Conservation (phyloP, 2,888 invertebrate genomes). For the Galeopsomyia nigrocyanea region DNA sequence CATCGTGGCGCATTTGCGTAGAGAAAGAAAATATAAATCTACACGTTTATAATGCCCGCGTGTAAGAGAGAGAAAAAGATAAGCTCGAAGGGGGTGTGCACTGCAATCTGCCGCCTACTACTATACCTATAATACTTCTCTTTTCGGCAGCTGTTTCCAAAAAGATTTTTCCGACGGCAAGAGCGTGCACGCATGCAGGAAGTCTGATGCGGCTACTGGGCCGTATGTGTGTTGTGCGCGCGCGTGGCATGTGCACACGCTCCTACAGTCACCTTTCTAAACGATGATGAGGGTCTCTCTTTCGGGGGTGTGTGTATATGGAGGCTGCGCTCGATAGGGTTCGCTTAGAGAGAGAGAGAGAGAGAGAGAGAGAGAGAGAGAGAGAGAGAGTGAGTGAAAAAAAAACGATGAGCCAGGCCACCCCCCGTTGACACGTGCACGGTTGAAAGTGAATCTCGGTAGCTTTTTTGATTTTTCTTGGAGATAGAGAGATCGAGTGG, state of each 20-base stretch:
- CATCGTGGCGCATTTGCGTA: no score
- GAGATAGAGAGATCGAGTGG: no score
- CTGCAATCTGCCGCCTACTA: conserved; percentile 60
- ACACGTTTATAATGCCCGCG: background rate
- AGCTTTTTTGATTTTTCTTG: no score
- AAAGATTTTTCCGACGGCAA: conserved; percentile 9
- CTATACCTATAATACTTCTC: no score
- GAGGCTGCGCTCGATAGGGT: no score
- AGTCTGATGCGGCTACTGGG: no score
- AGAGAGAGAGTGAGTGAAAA: conserved; percentile 16
- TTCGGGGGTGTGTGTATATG: background rate
- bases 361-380: conserved; percentile 2
- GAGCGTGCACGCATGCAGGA: background rate
- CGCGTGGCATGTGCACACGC: conserved; percentile 24
- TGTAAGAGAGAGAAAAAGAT: background rate
- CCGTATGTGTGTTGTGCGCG: background rate
- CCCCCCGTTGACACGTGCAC: no score
- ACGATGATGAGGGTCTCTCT: conserved; percentile 33
- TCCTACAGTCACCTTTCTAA: conserved; percentile 16
- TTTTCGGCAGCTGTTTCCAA: no score
- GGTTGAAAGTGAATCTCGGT: no score
- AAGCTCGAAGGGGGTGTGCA: conserved; percentile 52
- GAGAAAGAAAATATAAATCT: background rate
- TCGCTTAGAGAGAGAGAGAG: conserved; percentile 4
- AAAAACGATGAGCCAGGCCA: conserved; percentile 31